Conservation (phyloP, 2,888 invertebrate species). For the Sericinus montela region DNA sequence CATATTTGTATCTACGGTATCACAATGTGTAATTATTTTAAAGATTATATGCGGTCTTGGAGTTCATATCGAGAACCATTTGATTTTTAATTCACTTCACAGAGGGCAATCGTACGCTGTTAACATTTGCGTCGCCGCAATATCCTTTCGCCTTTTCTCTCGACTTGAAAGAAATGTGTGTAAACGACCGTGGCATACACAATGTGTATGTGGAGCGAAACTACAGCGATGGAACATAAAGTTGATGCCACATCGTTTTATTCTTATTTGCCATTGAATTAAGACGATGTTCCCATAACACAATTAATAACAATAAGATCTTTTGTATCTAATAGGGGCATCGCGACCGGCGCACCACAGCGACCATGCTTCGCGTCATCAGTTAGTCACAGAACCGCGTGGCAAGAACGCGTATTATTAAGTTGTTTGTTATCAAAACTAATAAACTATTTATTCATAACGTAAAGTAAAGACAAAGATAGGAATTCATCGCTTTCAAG, state of each 20-base stretch:
- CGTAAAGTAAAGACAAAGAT: too few species aligned
- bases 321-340: slow-evolving; percentile 28
- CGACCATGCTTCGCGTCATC: slow-evolving; percentile 45
- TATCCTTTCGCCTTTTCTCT: slow-evolving; percentile 74
- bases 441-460: too few species aligned
- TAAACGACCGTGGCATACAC: slow-evolving; percentile 65
- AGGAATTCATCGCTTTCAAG: too few species aligned
- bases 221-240: slow-evolving; percentile 27
- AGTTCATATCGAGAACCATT: neutral
- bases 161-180: slow-evolving; percentile 64
- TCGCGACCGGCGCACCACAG: slow-evolving; percentile 41
- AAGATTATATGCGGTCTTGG: too few species aligned
- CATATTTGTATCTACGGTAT: too few species aligned
- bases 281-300: slow-evolving; percentile 22
- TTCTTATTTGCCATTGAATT: neutral
- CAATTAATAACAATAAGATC: slow-evolving; percentile 25
- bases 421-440: slow-evolving; percentile 30
- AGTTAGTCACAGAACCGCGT: slow-evolving; percentile 44
- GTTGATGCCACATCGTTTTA: slow-evolving; percentile 20
- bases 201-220: slow-evolving; percentile 51
- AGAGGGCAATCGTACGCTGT: slow-evolving; percentile 18
- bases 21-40: too few species aligned
- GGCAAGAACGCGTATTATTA: slow-evolving; percentile 32
- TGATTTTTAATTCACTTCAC: slow-evolving; percentile 3
- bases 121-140: slow-evolving; percentile 33